Conservation (phyloP, 2,888 invertebrate genomes). For the Drosophila acutilabella region DNA sequence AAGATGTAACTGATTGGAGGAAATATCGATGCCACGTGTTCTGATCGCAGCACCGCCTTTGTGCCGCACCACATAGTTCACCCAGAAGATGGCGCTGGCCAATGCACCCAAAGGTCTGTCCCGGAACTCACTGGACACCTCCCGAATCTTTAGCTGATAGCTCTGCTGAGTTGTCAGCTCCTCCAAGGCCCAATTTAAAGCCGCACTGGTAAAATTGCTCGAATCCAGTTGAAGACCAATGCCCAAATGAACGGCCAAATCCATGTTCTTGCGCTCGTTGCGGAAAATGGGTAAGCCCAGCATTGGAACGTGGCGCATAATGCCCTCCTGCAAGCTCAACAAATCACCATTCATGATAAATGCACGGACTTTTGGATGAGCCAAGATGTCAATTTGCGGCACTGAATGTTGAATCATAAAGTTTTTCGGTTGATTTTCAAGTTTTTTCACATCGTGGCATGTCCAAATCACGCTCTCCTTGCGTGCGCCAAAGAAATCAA, state of each 20-base stretch:
- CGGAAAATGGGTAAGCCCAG: slow-evolving; percentile 85
- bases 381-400: slow-evolving; percentile 86
- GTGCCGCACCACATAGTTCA: slow-evolving; percentile 84
- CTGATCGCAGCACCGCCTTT: slow-evolving; percentile 82
- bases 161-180: slow-evolving; percentile 80
- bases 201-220: slow-evolving; percentile 78
- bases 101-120: slow-evolving; percentile 84
- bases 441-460: slow-evolving; percentile 84
- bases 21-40: slow-evolving; percentile 77
- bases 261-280: slow-evolving; percentile 84
- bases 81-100: slow-evolving; percentile 84
- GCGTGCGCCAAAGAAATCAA: slow-evolving; percentile 82
- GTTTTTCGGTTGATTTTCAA: slow-evolving; percentile 83
- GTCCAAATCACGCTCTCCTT: slow-evolving; percentile 85
- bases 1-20: slow-evolving; percentile 82
- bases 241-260: slow-evolving; percentile 75
- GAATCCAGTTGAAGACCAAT: slow-evolving; percentile 80
- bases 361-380: slow-evolving; percentile 84
- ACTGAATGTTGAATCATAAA: slow-evolving; percentile 85
- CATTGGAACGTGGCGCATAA: slow-evolving; percentile 85
- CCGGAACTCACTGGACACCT: slow-evolving; percentile 82
- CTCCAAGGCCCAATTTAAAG: slow-evolving; percentile 82
- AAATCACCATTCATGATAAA: slow-evolving; percentile 85
- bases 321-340: slow-evolving; percentile 84
- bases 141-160: slow-evolving; percentile 81